Percentiles rank a stretch among this genome's conserved stretches.
These are phyloP conservation scores for Phyllostomus hastatus DNA, from an alignment of 2,113 vertebrate genomes.

Conservation along the genomic window DNA sequence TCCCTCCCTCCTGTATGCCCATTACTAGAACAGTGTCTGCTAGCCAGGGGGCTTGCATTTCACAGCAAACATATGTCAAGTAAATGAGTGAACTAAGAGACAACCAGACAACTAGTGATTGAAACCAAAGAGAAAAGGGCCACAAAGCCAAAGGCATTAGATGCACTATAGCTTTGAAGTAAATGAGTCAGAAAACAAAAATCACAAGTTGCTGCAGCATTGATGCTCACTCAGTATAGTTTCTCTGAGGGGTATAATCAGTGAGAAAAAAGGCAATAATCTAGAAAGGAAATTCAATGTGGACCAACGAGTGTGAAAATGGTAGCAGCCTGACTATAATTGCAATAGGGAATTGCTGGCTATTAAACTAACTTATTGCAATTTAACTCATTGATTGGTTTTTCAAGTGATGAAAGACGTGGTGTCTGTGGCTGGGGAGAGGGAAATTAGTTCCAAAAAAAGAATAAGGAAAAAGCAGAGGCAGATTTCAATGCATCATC, in stretches of 20 bases:
- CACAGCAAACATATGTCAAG: not conserved
- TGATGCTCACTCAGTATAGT: not conserved
- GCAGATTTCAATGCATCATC: not conserved
- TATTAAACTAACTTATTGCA: not conserved
- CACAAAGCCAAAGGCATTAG: not conserved
- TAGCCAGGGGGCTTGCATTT: not conserved
- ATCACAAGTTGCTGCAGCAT: not conserved
- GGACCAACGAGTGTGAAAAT: not conserved
- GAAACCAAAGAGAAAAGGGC: not conserved
- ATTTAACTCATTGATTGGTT: slow-evolving; percentile 39
- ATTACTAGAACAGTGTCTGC: not conserved
- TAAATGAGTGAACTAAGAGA: not conserved
- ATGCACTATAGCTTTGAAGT: not conserved
- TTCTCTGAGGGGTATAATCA: not conserved
- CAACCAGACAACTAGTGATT: not conserved
- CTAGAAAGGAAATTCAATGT: not conserved
- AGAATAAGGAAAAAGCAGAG: not conserved
- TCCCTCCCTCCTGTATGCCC: not conserved
- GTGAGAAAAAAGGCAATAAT: not conserved
- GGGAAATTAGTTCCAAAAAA: not conserved
- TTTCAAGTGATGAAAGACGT: slow-evolving; percentile 9
- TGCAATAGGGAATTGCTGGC: not conserved
- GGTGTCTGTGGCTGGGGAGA: not conserved
- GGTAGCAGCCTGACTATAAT: not conserved
- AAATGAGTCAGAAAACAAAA: slow-evolving; percentile 39